Percentiles rank a stretch among this genome's conserved stretches.
phyloP scores from a whole-genome alignment of 2,888 invertebrate genomes.

The Oxyteleia sp. region DNA sequence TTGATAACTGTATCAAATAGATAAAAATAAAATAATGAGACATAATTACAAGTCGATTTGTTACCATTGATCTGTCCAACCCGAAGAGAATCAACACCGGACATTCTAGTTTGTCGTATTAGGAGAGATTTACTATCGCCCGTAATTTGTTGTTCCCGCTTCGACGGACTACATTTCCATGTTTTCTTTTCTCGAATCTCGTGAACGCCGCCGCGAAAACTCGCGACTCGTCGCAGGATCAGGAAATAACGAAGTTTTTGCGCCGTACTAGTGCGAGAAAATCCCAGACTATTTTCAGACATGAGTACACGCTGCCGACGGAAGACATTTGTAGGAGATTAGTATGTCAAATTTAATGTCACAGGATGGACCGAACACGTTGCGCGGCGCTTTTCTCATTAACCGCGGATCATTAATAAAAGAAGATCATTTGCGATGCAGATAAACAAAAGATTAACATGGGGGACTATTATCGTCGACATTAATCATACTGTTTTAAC shows the following conservation, averaged over 20 bases:
- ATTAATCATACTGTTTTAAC: slow-evolving; percentile 49
- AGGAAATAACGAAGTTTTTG: slow-evolving; percentile 29
- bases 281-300: slow-evolving; percentile 39
- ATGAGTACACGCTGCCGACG: slow-evolving; percentile 29
- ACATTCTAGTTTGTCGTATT: slow-evolving; percentile 85
- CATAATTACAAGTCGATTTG: slow-evolving; percentile 72
- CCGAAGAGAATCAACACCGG: slow-evolving; percentile 75
- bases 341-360: slow-evolving; percentile 57
- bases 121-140: slow-evolving; percentile 85
- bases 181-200: slow-evolving; percentile 80
- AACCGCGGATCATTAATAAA: slow-evolving; percentile 57
- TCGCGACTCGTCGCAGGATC: slow-evolving; percentile 29
- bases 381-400: slow-evolving; percentile 47
- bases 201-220: slow-evolving; percentile 27
- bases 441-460: slow-evolving; percentile 51
- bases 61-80: slow-evolving; percentile 75
- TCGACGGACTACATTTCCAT: slow-evolving; percentile 85
- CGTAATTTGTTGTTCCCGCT: slow-evolving; percentile 87
- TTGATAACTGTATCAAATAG: slow-evolving; percentile 59
- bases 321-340: slow-evolving; percentile 64
- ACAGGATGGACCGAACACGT: slow-evolving; percentile 42
- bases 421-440: slow-evolving; percentile 40
- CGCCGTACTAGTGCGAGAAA: background rate
- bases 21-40: slow-evolving; percentile 70
- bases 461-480: slow-evolving; percentile 35